A percentile compares a stretch with the other conserved stretches of the same genome.
These are phyloP conservation scores for Hippopotamyrus pictus DNA, from an alignment of 2,797 vertebrate species.

Conservation along the genomic window DNA sequence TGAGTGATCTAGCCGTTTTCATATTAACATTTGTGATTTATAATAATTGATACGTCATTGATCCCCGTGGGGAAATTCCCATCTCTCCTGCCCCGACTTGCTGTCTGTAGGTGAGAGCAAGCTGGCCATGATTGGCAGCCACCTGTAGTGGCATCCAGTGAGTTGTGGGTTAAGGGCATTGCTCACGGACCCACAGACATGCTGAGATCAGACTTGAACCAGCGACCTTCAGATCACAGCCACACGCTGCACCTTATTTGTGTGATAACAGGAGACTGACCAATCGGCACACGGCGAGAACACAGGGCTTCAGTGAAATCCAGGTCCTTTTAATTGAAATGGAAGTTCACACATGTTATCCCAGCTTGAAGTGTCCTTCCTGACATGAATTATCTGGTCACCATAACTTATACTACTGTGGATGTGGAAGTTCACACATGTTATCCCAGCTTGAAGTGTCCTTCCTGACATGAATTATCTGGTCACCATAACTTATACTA, in stretches of 20 bases:
- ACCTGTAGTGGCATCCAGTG: neutral
- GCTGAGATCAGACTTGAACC: neutral
- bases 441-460: neutral
- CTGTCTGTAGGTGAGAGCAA: neutral
- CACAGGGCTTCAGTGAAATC: neutral
- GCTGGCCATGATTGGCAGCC: neutral
- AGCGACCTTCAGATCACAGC: neutral
- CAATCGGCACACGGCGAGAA: neutral
- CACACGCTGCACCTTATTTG: neutral
- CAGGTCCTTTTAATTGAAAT: neutral
- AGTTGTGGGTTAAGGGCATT: neutral
- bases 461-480: neutral
- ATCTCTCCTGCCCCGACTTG: neutral
- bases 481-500: neutral
- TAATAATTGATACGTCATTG: neutral
- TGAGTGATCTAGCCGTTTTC: neutral
- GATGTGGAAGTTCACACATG: neutral
- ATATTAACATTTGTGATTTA: neutral
- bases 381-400: neutral
- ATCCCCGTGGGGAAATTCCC: neutral
- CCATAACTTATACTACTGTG: neutral
- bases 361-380: neutral
- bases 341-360: neutral
- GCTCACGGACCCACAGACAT: neutral
- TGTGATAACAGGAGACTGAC: neutral